phyloP scores from a whole-genome alignment of 2,113 vertebrate genomes.

The Pycnonotus jocosus region DNA sequence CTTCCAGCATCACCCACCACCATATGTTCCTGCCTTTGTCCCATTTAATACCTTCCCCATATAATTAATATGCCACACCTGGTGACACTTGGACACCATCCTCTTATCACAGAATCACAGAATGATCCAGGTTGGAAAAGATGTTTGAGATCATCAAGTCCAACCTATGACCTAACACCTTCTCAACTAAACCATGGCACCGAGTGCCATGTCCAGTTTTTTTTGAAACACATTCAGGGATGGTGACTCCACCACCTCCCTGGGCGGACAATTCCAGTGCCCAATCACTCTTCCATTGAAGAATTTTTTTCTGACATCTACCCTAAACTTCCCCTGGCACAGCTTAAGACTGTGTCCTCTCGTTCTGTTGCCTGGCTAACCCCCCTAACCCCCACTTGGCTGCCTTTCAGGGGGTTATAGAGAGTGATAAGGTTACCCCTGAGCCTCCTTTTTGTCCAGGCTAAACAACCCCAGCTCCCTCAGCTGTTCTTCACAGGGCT shows the following conservation, averaged over 20 bases:
- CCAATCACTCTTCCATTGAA: not conserved
- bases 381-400: too few species aligned
- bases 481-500: not conserved
- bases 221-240: not conserved
- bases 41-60: not conserved
- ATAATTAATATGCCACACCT: not conserved
- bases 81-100: not conserved
- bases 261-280: rapidly evolving
- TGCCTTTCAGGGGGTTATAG: too few species aligned
- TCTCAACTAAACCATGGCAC: not conserved
- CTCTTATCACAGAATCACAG: not conserved
- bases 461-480: not conserved
- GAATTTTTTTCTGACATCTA: not conserved
- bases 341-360: not conserved
- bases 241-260: rapidly evolving
- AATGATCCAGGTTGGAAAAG: not conserved
- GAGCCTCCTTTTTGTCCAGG: not conserved
- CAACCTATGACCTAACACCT: not conserved
- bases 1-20: not conserved
- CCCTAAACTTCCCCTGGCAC: not conserved
- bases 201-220: too few species aligned
- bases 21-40: not conserved
- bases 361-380: rapidly evolving
- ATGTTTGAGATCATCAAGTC: too few species aligned
- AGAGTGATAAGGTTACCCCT: not conserved